Evolutionary conservation across 2,113 vertebrate genomes (phyloP), one percentile per base, ranked within the genome.

Genomic region (Hipposideros armiger): DNA sequence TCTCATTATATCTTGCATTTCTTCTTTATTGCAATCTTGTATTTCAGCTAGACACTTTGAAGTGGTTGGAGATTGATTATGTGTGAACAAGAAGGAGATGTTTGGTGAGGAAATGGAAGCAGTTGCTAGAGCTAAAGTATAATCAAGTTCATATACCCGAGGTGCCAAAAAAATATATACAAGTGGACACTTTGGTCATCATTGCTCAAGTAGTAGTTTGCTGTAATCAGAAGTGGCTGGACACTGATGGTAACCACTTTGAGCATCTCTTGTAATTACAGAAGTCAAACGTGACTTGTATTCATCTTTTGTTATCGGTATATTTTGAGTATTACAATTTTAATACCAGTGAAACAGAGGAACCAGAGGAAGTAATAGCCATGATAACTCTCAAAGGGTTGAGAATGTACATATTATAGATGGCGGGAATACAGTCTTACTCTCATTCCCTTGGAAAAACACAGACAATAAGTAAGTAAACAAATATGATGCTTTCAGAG

Each of bases 1-100:
- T 94, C 42, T 85, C 64, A 14, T 82, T 93, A 42, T 30, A 67
- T 54, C 20, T 54, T 89, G 10, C 1, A 90, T 77, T 90, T 95
- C 17, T 74, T 72, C 15, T 16, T 50, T 16, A 40, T 69, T 11
- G 85, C 26, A 86, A 32, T 42, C 11, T 32, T 81, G 20, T 81
- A 32, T 89, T 85, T 89, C 7, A 81, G 30, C 45, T 64, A 80
- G 78, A 50, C 11, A 83, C 5, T 24, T 90, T 77, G 19, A 26
- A 89, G 22, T 74, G 22, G 5, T n/a, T 67, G 42, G 5, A 58
- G 32, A 32, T 22, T 80, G 47, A 45, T 67, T 82, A 58, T 40
- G 5, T 92, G 32, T 24, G 13, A 42, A 81, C 4, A 40, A 76
- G 7, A 81, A 85, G 32, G 32, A 77, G 17, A 58, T n/a, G 7